phyloP scores from a whole-genome alignment of 2,113 vertebrate species.

The Dicentrarchus labrax region DNA sequence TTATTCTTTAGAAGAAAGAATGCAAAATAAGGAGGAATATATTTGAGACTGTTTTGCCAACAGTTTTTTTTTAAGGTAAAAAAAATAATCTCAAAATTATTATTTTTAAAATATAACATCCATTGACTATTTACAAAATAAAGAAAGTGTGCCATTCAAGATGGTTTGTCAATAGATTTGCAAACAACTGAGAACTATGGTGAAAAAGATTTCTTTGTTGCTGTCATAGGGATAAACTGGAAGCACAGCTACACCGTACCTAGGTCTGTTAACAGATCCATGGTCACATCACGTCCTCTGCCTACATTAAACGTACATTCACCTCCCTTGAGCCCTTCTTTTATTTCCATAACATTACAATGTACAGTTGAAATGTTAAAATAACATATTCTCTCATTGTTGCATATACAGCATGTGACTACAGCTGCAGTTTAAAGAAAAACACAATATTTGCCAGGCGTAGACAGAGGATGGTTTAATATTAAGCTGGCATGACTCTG shows the following conservation, averaged over 20 bases:
- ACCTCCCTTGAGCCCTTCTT: neutral
- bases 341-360: conserved; percentile 13
- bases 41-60: neutral
- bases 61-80: neutral
- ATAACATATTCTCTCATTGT: neutral
- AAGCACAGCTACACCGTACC: neutral
- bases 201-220: neutral
- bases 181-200: neutral
- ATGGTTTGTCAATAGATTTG: neutral
- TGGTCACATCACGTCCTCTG: neutral
- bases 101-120: neutral
- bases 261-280: neutral
- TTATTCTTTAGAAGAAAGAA: neutral
- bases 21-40: too few relatives aligned
- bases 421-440: conserved; percentile 27
- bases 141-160: neutral
- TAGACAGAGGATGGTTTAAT: conserved; percentile 15
- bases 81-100: neutral
- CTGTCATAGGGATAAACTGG: neutral
- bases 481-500: conserved; percentile 26
- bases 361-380: conserved; percentile 8
- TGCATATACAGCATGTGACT: conserved; percentile 14
- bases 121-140: neutral
- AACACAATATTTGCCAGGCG: conserved; percentile 39
- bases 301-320: neutral